Conservation (phyloP, 2,888 invertebrate species). For the Cacoxenus indagator region DNA sequence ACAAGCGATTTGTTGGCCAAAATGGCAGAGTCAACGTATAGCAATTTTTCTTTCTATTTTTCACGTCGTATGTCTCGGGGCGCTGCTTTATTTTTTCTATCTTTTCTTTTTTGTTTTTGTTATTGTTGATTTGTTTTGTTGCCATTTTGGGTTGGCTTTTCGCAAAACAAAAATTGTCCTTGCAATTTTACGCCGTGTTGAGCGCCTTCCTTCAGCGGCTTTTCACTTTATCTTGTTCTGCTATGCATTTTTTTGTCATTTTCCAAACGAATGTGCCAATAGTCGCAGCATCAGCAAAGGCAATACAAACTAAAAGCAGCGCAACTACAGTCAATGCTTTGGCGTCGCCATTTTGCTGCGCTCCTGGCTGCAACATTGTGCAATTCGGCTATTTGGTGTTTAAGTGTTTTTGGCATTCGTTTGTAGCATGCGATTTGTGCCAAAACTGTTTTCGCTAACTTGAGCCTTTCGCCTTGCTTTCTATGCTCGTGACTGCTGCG, state of each 20-base stretch:
- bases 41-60: constrained; percentile 38
- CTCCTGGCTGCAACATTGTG: not conserved
- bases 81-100: not conserved
- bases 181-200: constrained; percentile 60
- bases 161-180: constrained; percentile 13
- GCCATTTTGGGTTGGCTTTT: too few species aligned
- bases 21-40: constrained; percentile 21
- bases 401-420: constrained; percentile 4
- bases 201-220: not conserved
- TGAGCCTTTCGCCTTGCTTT: not conserved
- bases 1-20: constrained; percentile 14
- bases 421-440: not conserved
- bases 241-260: not conserved
- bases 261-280: constrained; percentile 19
- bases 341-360: not conserved
- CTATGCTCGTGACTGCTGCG: not conserved
- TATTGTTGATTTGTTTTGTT: too few species aligned
- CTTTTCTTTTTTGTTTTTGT: not conserved
- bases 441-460: constrained; percentile 1
- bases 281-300: constrained; percentile 2
- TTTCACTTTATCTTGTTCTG: not conserved
- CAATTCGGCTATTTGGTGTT: not conserved
- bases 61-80: too few species aligned
- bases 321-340: too few species aligned
- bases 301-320: too few species aligned